Base-by-base conservation (phyloP, 2,888 invertebrate species). In the Eristalis tenax region DNA sequence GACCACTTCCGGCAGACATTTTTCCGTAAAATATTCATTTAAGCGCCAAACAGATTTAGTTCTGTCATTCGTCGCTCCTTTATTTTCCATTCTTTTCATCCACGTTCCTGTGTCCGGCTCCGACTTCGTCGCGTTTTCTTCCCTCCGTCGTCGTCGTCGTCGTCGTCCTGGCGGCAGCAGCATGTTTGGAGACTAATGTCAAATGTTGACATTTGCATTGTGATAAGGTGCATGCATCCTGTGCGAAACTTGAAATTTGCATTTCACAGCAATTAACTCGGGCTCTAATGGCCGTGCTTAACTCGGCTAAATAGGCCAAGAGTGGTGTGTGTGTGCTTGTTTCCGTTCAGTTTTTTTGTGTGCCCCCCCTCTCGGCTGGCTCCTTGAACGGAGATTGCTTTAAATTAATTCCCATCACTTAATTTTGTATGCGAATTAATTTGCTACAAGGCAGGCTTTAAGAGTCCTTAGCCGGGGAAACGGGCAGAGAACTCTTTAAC, bases 381-480 rank as follows among this genome's bases (percentile, higher is more conserved):
- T 81, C 38, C n/a, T 22, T 13, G 23, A 35, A 22, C 32, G 11
- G 11, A 56, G 59, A 22, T 66, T 66, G 74, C 74, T 74, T 70
- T 61, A 74, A 70, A 82, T 82, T 86, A 82, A 86, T 82, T 86
- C 78, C 61, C 59, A 59, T 63, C 78, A 71, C 86, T 86, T 86
- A 78, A 86, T 82, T 84, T 82, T 65, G 66, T 82, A 86, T 78
- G 85, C 78, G 82, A 82, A 82, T 82, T 86, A 86, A 86, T 86
- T 82, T 82, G 65, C 78, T 81, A 28, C 81, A 81, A 78, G 85
- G 78, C 82, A 43, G 15, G 71, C 77, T 80, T 76, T 56, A 80
- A 84, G 70, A 26, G 76, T 38, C 61, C 77, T 69, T 74, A 57
- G 59, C 76, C 50, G 18, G n/a, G 18, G 43, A 26, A 40, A 18